These are phyloP conservation scores for Denticeps clupeoides DNA, from an alignment of 2,797 vertebrate genomes.

Conservation along the genomic window DNA sequence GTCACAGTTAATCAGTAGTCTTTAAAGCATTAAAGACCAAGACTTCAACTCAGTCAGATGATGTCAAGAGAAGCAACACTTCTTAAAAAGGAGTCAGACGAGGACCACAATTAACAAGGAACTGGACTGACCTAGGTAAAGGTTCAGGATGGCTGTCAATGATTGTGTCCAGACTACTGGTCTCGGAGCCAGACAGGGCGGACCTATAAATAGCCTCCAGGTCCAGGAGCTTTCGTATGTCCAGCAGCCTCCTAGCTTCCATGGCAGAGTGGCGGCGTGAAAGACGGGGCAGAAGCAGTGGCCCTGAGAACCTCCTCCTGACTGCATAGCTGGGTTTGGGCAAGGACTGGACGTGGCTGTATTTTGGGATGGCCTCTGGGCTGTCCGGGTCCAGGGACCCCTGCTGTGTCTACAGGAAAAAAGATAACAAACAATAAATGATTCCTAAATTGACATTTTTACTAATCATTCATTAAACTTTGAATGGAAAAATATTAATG, in stretches of 20 bases:
- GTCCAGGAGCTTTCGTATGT: slow-evolving; percentile 40
- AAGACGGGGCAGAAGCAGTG: slow-evolving; percentile 58
- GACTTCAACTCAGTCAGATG: not conserved
- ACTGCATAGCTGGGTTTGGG: slow-evolving; percentile 39
- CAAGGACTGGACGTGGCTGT: no score
- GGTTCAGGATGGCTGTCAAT: slow-evolving; percentile 15
- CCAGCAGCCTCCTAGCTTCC: slow-evolving; percentile 37
- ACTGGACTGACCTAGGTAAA: not conserved
- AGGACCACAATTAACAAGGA: not conserved
- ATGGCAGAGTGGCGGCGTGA: slow-evolving; percentile 49
- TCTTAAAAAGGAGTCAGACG: not conserved
- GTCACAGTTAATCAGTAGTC: no score
- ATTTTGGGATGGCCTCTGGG: no score
- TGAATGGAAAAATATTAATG: not conserved
- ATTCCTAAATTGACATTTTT: not conserved
- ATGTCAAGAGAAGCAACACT: not conserved
- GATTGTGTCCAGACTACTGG: slow-evolving; percentile 26
- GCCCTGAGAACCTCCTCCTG: slow-evolving; percentile 66
- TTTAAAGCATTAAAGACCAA: not conserved
- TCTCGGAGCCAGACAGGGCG: slow-evolving; percentile 56
- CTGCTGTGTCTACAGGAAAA: slow-evolving; percentile 41
- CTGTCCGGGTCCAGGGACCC: slow-evolving; percentile 37
- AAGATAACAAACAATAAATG: not conserved
- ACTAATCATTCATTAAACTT: no score
- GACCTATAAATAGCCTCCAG: slow-evolving; percentile 47